Evolutionary conservation across 2,113 vertebrate genomes (phyloP).

Genomic region (Corvus moneduloides): DNA sequence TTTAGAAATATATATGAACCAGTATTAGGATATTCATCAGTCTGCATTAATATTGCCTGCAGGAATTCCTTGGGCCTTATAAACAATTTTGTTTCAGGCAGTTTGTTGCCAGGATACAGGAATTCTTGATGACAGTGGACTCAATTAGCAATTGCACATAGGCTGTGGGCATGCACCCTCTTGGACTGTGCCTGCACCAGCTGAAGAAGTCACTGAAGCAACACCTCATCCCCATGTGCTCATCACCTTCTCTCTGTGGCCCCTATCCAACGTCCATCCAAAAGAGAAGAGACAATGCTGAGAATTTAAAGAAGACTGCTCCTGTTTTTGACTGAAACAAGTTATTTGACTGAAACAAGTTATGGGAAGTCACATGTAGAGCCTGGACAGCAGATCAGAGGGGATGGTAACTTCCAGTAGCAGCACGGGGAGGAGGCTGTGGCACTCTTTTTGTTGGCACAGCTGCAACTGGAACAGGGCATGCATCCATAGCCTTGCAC

Average conservation of each 20-base stretch:
- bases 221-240: accelerated
- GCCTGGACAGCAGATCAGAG: neutral
- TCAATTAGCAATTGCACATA: neutral
- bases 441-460: neutral
- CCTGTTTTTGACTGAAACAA: neutral
- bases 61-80: neutral
- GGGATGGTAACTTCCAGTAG: neutral
- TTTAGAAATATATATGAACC: neutral
- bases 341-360: neutral
- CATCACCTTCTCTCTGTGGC: neutral
- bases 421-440: neutral
- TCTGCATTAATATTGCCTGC: neutral
- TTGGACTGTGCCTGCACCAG: neutral
- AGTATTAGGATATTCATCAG: neutral
- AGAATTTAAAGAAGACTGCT: neutral
- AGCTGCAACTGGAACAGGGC: neutral
- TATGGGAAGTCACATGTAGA: neutral
- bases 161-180: neutral
- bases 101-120: neutral
- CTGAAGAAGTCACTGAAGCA: neutral
- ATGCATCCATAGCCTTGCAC: neutral
- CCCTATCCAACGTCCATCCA: neutral
- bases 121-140: neutral
- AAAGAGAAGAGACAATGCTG: neutral
- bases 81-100: neutral